phyloP scores from a whole-genome alignment of 2,797 vertebrate species.

The Knipowitschia caucasica region DNA sequence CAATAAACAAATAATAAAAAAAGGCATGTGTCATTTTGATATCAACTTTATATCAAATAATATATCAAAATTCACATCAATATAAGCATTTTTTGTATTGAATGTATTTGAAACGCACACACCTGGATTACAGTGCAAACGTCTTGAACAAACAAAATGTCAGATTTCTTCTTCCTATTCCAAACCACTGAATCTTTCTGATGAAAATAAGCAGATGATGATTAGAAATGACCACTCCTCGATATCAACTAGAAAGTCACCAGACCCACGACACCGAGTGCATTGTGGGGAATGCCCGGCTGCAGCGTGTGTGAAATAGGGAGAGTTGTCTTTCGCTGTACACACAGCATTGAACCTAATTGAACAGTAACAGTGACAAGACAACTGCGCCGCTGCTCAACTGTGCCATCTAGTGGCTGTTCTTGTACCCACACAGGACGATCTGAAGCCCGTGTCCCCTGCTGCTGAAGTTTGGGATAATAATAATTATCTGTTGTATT shows the following conservation, averaged over 20 bases:
- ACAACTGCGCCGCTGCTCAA: slow-evolving; percentile 66
- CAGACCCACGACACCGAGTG: slow-evolving; percentile 54
- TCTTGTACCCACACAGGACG: not conserved
- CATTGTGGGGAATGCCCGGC: slow-evolving; percentile 48
- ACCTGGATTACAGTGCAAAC: no score
- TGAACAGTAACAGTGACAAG: slow-evolving; percentile 58
- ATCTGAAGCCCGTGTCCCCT: slow-evolving; percentile 29
- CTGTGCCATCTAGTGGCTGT: slow-evolving; percentile 77
- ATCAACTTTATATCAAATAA: no score
- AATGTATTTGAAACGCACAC: no score
- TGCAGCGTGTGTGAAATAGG: slow-evolving; percentile 43
- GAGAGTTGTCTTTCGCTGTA: slow-evolving; percentile 29
- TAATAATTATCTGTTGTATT: slow-evolving; percentile 79
- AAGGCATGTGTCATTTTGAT: no score
- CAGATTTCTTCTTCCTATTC: no score
- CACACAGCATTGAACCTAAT: slow-evolving; percentile 59
- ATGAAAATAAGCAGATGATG: no score
- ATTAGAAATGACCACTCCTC: no score
- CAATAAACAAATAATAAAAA: no score
- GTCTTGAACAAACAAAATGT: no score
- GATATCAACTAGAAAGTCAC: slow-evolving; percentile 58
- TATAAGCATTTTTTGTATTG: no score
- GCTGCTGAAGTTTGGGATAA: slow-evolving; percentile 63
- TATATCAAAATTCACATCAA: no score
- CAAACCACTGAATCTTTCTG: no score